Evolutionary conservation across 1,140 invertebrate genomes (phyloP), one percentile per base, ranked within the genome.

Genomic region (Nebria ingens): DNA sequence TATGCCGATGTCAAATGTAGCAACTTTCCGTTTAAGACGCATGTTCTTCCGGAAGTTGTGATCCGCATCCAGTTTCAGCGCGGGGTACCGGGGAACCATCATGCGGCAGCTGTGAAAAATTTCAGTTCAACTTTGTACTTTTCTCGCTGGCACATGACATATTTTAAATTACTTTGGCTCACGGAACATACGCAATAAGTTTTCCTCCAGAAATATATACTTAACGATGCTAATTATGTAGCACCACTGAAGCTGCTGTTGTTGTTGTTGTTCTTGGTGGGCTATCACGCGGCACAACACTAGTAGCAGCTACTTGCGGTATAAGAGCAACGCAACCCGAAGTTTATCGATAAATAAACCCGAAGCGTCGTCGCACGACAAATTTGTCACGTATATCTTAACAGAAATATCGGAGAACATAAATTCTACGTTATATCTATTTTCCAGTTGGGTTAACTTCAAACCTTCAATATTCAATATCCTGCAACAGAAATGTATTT

Each of bases 381-480:
- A 45, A 45, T 45, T 45, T 45, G 40, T 45, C 40, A 45, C 40
- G 6, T 45, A 17, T 11, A 45, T 45, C 40, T 45, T 45, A 45
- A 17, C 17, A 11, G 40, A 45, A 45, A 45, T 45, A 45, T 45
- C 40, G 40, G 40, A 45, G 40, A 45, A 45, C 40, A 45, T 45
- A 45, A 45, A 45, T 45, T 45, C 17, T 17, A 17, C 9, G 40
- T 45, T 45, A 45, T 45, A 45, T 45, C 40, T 45, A 45, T 45
- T 45, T 45, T 45, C 40, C 40, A 45, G 6, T 45, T 17, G 40
- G 15, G 40, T 45, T 45, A 45, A 17, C 40, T 45, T 17, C 40
- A 17, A 45, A 45, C 40, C 40, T 45, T 45, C 40, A 11, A 45
- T 45, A 45, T 45, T 45, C 40, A 45, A 45, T 45, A 45, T 45